These are phyloP conservation scores for Amazona vittata DNA, from an alignment of 2,113 vertebrate species.

Conservation along the genomic window DNA sequence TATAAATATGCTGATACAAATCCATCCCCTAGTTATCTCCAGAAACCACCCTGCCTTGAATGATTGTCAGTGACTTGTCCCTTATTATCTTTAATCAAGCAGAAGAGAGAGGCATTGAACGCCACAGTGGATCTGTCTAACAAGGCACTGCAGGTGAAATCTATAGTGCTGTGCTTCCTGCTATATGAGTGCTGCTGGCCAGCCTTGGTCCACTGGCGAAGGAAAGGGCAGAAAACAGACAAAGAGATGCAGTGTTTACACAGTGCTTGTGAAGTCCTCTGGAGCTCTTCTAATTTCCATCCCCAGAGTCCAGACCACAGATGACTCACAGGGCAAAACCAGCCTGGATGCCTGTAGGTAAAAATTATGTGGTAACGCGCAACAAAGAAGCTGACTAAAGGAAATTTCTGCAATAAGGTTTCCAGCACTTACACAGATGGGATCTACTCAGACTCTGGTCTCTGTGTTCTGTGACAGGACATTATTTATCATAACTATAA, in stretches of 20 bases:
- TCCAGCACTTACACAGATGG: not conserved
- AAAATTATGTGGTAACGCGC: not conserved
- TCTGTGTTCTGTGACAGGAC: constrained; percentile 5
- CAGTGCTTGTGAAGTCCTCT: not conserved
- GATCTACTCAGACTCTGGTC: not conserved
- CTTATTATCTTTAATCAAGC: constrained; percentile 53
- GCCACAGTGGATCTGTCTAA: not conserved
- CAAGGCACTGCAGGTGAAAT: constrained; percentile 28
- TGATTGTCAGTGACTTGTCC: not conserved
- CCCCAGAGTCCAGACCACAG: not conserved
- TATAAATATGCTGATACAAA: constrained; percentile 28
- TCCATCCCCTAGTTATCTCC: constrained; percentile 41
- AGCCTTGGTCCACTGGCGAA: rapidly evolving
- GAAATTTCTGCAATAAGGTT: constrained; percentile 30
- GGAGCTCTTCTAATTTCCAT: not conserved
- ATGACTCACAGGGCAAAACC: not conserved
- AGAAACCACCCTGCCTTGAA: constrained; percentile 48
- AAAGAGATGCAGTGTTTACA: not conserved
- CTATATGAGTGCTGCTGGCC: not conserved
- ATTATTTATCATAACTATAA: constrained; percentile 8
- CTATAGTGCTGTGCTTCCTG: not conserved
- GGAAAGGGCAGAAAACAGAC: not conserved
- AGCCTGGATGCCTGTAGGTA: constrained; percentile 12
- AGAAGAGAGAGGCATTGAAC: not conserved
- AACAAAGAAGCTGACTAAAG: constrained; percentile 27